Base-by-base conservation (phyloP, 1,140 invertebrate genomes). In the Rhagoletis zephyria region DNA sequence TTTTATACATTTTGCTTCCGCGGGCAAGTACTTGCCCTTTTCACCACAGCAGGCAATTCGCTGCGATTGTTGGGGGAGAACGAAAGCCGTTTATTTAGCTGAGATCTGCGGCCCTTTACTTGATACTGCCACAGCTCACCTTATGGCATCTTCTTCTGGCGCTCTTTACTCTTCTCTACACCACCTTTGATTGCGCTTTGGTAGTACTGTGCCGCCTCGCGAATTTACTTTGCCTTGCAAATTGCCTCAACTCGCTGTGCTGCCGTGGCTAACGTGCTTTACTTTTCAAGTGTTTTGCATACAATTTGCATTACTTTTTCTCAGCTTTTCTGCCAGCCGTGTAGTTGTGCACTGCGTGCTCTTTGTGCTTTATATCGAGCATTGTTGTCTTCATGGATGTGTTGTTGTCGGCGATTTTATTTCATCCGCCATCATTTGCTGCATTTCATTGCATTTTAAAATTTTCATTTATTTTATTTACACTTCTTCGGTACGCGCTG, bases 301-400 rank as follows among this genome's bases (percentile, higher is more conserved):
- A 81, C 74, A 81, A 81, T 81, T 81, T 81, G 74, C 74, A 81
- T 81, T 81, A 81, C 74, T 81, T 81, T 81, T 56, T 48, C n/a
- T 16, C 48, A 19, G 74, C 74, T 81, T 81, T 81, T 19, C 10
- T 81, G 74, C 48, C 19, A 12, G 48, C 3, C n/a, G n/a, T 81
- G 30, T 30, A 30, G 30, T 1, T 1, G 30, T 81, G 74, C n/a
- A 4, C 74, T 56, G n/a, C 48, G 16, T n/a, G 74, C 4, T n/a
- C n/a, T 63, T 63, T n/a, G 12, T 14, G 10, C 61, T n/a, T 30
- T 14, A 14, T 14, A 63, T 63, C n/a, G 9, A 63, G 61, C 4
- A n/a, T n/a, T 63, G 61, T 63, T 63, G 61, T n/a, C 30, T 30
- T 30, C 30, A 30, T 30, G 30, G 16, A 16, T 63, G 61, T 63